Percentiles rank a stretch among this genome's conserved stretches.
phyloP scores from a whole-genome alignment of 2,113 vertebrate genomes.

The human (Homo sapiens) region DNA sequence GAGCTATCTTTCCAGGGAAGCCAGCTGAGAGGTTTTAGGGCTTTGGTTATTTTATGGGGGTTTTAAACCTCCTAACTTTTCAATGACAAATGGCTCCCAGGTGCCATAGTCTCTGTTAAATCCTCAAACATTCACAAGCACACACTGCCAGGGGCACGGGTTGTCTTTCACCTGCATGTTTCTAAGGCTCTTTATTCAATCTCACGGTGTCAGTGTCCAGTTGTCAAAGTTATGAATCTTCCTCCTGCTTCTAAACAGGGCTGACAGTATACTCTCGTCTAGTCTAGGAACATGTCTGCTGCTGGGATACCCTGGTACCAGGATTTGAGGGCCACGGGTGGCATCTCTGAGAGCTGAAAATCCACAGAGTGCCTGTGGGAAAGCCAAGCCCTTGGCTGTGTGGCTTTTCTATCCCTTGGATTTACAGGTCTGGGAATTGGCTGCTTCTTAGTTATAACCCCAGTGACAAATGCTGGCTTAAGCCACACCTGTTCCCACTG shows the following conservation, averaged over 20 bases:
- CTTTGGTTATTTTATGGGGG: background rate
- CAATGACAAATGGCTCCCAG: background rate
- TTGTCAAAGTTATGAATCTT: conserved; percentile 9
- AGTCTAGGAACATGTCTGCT: background rate
- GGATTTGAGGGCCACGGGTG: conserved; percentile 41
- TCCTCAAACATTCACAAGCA: background rate
- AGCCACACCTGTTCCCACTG: background rate
- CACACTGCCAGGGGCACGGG: background rate
- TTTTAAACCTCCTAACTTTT: background rate
- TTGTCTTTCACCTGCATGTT: background rate
- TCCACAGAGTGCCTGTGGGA: conserved; percentile 33
- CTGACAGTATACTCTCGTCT: background rate
- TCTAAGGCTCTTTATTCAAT: conserved; percentile 42
- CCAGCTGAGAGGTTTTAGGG: background rate
- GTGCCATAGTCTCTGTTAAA: background rate
- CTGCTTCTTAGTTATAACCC: background rate
- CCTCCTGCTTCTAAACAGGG: background rate
- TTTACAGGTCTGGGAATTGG: background rate
- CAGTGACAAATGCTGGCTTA: background rate
- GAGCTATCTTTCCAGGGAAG: background rate
- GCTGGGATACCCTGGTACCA: background rate
- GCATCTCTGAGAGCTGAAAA: conserved; percentile 16
- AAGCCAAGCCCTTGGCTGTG: conserved; percentile 67
- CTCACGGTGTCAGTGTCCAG: background rate
- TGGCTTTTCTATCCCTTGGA: conserved; percentile 32